Evolutionary conservation across 2,797 vertebrate genomes (phyloP).

Genomic region (Micrastur ruficollis): DNA sequence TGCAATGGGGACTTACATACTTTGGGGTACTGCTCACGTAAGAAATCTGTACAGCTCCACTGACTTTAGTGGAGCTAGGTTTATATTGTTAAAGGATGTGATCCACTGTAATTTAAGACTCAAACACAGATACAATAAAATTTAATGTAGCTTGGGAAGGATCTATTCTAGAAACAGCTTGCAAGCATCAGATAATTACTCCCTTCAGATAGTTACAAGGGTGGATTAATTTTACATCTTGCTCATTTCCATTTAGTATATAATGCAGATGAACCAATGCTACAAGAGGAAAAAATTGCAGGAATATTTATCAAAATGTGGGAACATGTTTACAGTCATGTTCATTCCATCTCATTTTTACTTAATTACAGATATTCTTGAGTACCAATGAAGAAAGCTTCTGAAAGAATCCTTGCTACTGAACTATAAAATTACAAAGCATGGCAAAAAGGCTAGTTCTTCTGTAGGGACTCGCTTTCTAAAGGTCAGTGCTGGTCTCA

Average conservation of each 20-base stretch:
- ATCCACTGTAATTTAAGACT: neutral
- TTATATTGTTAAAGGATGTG: neutral
- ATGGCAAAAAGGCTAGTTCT: neutral
- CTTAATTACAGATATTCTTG: neutral
- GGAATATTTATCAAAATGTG: neutral
- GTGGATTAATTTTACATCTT: constrained; percentile 50
- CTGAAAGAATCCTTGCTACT: neutral
- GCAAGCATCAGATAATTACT: constrained; percentile 25
- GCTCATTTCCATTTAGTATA: constrained; percentile 14
- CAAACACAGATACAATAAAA: constrained; percentile 15
- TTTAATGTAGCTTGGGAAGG: constrained; percentile 18
- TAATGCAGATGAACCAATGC: neutral
- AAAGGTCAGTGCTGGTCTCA: neutral
- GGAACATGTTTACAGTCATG: neutral
- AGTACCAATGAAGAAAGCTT: neutral
- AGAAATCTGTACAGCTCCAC: neutral
- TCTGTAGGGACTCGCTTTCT: neutral
- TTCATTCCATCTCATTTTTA: neutral
- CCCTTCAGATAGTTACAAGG: constrained; percentile 33
- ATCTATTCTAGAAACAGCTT: constrained; percentile 38
- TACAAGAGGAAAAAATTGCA: neutral
- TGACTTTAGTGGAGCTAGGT: neutral
- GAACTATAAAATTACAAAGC: neutral
- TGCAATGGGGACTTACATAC: neutral
- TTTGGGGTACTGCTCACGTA: neutral